These are phyloP conservation scores for Cryptocephalus moraei DNA, from an alignment of 2,888 invertebrate species.

Conservation along the genomic window DNA sequence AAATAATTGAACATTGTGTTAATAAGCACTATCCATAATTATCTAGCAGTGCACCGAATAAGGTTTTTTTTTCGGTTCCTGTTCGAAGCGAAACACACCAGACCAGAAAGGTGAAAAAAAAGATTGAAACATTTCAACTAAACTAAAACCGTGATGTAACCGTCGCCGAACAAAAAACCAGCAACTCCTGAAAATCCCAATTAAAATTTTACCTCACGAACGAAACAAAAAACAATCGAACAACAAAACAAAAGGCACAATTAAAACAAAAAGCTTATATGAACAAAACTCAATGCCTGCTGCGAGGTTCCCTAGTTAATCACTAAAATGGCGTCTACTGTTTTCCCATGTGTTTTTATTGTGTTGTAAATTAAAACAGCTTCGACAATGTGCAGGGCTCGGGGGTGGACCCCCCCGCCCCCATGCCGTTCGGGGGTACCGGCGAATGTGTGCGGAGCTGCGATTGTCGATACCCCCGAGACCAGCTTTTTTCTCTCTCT, in stretches of 20 bases:
- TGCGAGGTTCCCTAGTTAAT: constrained; percentile 39
- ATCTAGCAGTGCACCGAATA: too few relatives aligned
- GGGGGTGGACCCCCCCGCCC: constrained; percentile 14
- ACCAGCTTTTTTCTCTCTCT: constrained; percentile 14
- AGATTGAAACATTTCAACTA: too few relatives aligned
- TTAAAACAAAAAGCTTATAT: constrained; percentile 39
- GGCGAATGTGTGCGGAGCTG: constrained; percentile 33
- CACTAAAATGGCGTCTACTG: constrained; percentile 43
- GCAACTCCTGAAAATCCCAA: constrained; percentile 31
- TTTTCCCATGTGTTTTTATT: constrained; percentile 44
- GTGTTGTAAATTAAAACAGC: constrained; percentile 42
- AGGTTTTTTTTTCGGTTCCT: too few relatives aligned
- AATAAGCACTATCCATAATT: too few relatives aligned
- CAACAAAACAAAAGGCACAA: constrained; percentile 36
- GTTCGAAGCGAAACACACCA: too few relatives aligned
- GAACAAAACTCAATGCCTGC: constrained; percentile 35
- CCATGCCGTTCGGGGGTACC: constrained; percentile 21
- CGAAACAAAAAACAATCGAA: constrained; percentile 35
- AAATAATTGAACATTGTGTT: too few relatives aligned
- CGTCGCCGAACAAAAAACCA: not conserved
- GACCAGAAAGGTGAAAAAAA: too few relatives aligned
- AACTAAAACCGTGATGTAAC: not conserved
- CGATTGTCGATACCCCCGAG: constrained; percentile 34
- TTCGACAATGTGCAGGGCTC: constrained; percentile 34
- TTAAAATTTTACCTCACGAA: constrained; percentile 37